phyloP scores from a whole-genome alignment of 2,113 vertebrate genomes.

The Campylomormyrus tamandua region DNA sequence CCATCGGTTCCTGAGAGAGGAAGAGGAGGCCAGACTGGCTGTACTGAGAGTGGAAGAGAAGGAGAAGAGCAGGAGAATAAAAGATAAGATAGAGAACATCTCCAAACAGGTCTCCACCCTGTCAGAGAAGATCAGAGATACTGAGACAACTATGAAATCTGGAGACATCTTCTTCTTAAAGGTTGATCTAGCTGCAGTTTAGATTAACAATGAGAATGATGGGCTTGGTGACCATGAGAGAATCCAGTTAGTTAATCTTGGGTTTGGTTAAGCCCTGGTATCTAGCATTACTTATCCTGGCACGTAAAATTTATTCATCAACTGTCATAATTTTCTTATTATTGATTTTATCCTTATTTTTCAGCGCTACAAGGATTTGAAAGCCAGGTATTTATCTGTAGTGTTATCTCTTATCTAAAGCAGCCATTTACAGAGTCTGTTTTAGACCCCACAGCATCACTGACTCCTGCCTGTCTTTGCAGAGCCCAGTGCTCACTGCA shows the following conservation, averaged over 20 bases:
- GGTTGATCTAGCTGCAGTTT: background rate
- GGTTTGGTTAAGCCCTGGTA: background rate
- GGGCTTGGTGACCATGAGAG: background rate
- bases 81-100: background rate
- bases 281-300: background rate
- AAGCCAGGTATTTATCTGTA: background rate
- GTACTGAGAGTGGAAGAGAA: background rate
- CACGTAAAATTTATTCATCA: background rate
- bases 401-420: background rate
- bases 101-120: background rate
- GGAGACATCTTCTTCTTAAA: background rate
- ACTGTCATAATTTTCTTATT: background rate
- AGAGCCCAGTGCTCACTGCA: background rate
- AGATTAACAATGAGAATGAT: background rate
- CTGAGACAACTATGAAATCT: background rate
- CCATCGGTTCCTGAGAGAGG: background rate
- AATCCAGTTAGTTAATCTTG: background rate
- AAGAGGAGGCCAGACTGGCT: conserved; percentile 4
- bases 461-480: background rate
- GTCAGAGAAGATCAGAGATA: background rate
- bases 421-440: background rate
- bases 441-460: background rate
- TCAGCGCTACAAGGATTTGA: background rate
- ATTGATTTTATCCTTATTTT: background rate
- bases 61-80: background rate